These are phyloP conservation scores for Hylaea fasciaria DNA, from an alignment of 2,888 invertebrate genomes.

Conservation along the genomic window DNA sequence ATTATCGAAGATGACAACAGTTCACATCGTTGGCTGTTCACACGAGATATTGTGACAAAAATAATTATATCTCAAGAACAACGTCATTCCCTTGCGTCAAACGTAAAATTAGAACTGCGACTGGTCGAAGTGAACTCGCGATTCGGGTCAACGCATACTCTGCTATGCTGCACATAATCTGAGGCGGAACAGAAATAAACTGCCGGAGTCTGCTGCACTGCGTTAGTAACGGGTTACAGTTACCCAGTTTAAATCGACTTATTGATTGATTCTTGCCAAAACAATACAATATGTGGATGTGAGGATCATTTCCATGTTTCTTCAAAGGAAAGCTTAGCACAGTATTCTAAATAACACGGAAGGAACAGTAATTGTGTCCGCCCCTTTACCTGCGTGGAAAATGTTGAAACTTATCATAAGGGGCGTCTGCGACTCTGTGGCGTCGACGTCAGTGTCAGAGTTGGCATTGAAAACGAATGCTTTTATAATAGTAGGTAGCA, in stretches of 20 bases:
- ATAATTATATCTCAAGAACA: slow-evolving; percentile 50
- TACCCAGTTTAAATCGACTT: slow-evolving; percentile 32
- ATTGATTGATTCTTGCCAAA: slow-evolving; percentile 33
- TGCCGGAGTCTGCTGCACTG: slow-evolving; percentile 39
- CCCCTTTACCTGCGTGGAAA: no score
- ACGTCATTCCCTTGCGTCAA: slow-evolving; percentile 65
- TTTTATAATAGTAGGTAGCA: no score
- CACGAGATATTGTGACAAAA: slow-evolving; percentile 48
- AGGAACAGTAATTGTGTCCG: no score
- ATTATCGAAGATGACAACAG: no score
- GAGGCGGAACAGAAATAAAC: slow-evolving; percentile 41
- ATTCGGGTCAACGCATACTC: slow-evolving; percentile 66
- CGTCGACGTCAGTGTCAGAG: no score
- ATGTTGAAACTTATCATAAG: no score
- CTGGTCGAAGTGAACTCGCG: slow-evolving; percentile 58
- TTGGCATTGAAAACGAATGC: no score
- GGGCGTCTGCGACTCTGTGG: no score
- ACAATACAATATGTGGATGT: slow-evolving; percentile 12
- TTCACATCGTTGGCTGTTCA: slow-evolving; percentile 3
- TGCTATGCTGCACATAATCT: slow-evolving; percentile 42
- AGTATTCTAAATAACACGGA: no score
- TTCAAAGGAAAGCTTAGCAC: background rate
- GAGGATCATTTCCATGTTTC: background rate
- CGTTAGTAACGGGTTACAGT: slow-evolving; percentile 37
- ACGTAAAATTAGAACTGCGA: slow-evolving; percentile 65